phyloP scores from a whole-genome alignment of 2,113 vertebrate species.

The Tricholaema leucomelas region DNA sequence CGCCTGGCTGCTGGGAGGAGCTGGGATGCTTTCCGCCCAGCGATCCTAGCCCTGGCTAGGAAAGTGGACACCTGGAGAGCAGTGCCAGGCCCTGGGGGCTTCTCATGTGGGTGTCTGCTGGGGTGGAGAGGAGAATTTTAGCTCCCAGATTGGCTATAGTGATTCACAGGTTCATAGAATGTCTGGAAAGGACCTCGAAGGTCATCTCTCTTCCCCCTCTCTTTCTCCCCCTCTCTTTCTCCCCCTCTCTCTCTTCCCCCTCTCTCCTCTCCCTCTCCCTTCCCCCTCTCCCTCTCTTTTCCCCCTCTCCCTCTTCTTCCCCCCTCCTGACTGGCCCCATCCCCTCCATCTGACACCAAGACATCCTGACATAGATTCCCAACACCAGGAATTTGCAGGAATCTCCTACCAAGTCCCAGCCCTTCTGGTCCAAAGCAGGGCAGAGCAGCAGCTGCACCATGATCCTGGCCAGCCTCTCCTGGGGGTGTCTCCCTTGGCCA shows the following conservation, averaged over 20 bases:
- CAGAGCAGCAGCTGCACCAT: neutral
- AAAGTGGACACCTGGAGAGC: neutral
- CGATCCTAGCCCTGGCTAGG: rapidly evolving
- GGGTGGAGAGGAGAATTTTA: neutral
- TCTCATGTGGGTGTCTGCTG: rapidly evolving
- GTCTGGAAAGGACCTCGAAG: no score
- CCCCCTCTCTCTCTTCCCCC: no score
- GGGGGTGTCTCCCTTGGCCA: neutral
- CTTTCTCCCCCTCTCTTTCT: no score
- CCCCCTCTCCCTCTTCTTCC: no score
- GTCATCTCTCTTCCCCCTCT: no score
- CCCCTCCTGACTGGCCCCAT: neutral
- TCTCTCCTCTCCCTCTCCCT: no score
- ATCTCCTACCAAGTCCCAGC: neutral
- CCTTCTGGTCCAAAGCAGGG: neutral
- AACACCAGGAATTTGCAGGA: neutral
- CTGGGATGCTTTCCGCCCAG: rapidly evolving
- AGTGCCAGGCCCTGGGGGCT: neutral
- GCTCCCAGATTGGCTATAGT: neutral
- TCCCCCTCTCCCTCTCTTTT: no score
- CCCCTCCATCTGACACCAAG: neutral
- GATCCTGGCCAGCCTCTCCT: rapidly evolving
- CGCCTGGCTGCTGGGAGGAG: neutral
- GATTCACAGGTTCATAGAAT: no score
- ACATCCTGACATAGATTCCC: neutral